phyloP scores from a whole-genome alignment of 1,140 invertebrate genomes.

The Caenorhabditis tropicalis region DNA sequence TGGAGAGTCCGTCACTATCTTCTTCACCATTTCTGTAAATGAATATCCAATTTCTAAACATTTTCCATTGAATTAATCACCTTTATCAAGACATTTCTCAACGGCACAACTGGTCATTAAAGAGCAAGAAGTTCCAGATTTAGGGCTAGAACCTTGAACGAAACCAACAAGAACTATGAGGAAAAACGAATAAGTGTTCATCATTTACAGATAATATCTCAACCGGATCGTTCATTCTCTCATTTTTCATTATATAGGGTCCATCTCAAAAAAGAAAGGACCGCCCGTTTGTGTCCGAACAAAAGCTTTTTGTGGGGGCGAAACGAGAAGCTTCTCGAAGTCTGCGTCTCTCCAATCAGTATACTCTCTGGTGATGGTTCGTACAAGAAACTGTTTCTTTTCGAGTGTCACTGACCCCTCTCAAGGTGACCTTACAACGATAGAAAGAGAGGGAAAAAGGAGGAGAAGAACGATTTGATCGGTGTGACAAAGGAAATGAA shows the following conservation, averaged over 20 bases:
- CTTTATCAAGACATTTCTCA: slow-evolving; percentile 29
- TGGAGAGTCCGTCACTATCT: neutral
- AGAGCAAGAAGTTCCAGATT: neutral
- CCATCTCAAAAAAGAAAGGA: neutral
- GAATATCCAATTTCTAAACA: neutral
- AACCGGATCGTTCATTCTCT: slow-evolving; percentile 1
- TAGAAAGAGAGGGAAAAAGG: neutral
- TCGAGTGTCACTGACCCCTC: slow-evolving; percentile 33
- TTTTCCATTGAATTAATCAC: neutral
- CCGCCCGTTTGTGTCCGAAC: slow-evolving; percentile 30
- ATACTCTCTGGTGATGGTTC: slow-evolving; percentile 16
- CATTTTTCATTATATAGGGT: slow-evolving; percentile 27
- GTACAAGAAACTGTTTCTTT: slow-evolving; percentile 35
- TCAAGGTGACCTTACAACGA: slow-evolving; percentile 30
- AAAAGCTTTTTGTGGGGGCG: neutral
- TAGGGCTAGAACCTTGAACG: neutral
- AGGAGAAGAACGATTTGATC: slow-evolving; percentile 1
- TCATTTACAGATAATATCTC: neutral
- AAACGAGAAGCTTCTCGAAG: slow-evolving; percentile 25
- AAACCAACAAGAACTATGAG: neutral
- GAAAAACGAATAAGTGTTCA: neutral
- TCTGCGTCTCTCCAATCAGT: neutral
- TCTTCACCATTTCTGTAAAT: neutral
- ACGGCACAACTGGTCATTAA: slow-evolving; percentile 44
- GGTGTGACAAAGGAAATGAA: slow-evolving; percentile 28